Evolutionary conservation across 2,888 invertebrate genomes (phyloP), one percentile per base, ranked within the genome.

Genomic region (Scaptomyza cyrtandrae): DNA sequence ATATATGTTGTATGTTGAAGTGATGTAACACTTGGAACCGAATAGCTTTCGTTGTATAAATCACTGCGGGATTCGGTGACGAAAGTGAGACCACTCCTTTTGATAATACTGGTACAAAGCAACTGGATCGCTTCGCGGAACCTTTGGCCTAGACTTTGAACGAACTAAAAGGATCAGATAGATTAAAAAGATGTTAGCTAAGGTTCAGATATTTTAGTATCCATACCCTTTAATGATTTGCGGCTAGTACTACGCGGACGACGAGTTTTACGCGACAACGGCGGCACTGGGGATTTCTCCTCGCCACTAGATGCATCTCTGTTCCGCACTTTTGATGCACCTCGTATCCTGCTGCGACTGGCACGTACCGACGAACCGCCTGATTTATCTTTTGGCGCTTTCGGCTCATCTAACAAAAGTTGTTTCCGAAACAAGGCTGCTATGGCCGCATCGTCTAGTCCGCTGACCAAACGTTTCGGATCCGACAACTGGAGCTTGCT

Each of bases 41-140:
- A 95, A 93, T 93, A 96, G 94, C 91, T 94, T 95, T 94, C 95
- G 87, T 95, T 94, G 53, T 96, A 93, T 13, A 96, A 93, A 75
- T 94, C 93, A 95, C 95, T 96, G 69, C 0, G 96, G 96, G 31
- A 96, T 94, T 90, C 94, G 93, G 0, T 93, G 75, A 83, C 95
- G 95, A 71, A 95, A 94, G 84, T 95, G 94, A 24, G 94, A 94
- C 97, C 97, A 97, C 80, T 95, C 93, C 35, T 94, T 93, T 78
- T 95, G 94, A 88, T 97, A 97, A 80, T 95, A 94, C 76, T 96
- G 96, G 87, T 96, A 97, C 16, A 96, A 91, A 16, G 95, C 93
- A 0, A 97, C 96, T 16, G 97, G 96, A 90, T 96, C 96, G 75
- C 69, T 86, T 13, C 70, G 70, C 37, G 59, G 60, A 33, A 77